These are phyloP conservation scores for Chroicocephalus ridibundus DNA, from an alignment of 2,113 vertebrate species.

Conservation along the genomic window DNA sequence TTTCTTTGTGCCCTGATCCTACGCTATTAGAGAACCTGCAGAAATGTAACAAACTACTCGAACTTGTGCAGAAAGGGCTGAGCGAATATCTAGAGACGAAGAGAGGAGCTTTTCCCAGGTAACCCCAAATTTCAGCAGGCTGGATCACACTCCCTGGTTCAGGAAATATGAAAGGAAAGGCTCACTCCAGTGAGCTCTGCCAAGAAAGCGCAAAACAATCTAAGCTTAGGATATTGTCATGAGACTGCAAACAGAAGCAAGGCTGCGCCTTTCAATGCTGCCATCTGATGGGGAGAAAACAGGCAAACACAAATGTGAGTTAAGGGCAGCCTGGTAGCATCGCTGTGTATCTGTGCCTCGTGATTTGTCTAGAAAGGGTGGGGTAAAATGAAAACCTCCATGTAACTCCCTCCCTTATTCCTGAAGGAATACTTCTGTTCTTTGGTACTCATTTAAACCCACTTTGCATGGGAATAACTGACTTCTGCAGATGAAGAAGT, in stretches of 20 bases:
- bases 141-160: neutral
- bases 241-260: neutral
- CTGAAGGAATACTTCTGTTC: neutral
- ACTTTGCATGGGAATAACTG: neutral
- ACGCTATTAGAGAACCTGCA: conserved; percentile 77
- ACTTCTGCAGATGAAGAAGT: neutral
- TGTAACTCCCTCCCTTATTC: neutral
- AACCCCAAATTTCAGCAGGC: neutral
- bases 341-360: fast-evolving
- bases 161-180: neutral
- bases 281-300: conserved; percentile 39
- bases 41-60: conserved; percentile 81
- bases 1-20: conserved; percentile 83
- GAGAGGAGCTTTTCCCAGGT: conserved; percentile 85
- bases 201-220: neutral
- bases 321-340: neutral
- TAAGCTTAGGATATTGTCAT: neutral
- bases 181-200: neutral
- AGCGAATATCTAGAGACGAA: conserved; percentile 91
- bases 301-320: neutral
- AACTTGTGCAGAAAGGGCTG: conserved; percentile 89
- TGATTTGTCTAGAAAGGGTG: neutral
- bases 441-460: neutral
- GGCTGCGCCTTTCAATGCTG: conserved; percentile 40
- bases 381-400: neutral